Percentiles rank a stretch among this genome's conserved stretches.
These are phyloP conservation scores for Isaurus tuberculatus DNA, from an alignment of 92 coral and sea anemone species.

Conservation along the genomic window DNA sequence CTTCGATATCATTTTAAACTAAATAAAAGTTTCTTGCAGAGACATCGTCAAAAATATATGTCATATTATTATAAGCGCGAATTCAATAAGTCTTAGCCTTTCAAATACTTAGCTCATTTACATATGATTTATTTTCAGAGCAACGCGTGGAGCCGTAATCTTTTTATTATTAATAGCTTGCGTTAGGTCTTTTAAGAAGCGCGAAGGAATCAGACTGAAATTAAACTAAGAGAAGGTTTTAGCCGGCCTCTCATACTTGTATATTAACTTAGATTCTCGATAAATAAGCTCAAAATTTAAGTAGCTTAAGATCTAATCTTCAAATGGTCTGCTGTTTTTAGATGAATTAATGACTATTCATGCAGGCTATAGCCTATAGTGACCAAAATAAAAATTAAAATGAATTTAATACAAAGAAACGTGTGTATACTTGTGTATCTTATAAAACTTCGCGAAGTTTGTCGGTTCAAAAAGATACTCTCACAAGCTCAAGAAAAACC, in stretches of 20 bases:
- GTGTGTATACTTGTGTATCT: too few relatives aligned
- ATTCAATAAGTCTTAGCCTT: neutral
- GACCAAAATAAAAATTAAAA: neutral
- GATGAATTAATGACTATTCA: neutral
- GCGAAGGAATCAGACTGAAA: neutral
- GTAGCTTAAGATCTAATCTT: neutral
- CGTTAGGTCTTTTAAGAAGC: neutral
- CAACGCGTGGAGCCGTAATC: neutral
- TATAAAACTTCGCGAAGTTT: too few relatives aligned
- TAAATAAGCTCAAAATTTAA: neutral
- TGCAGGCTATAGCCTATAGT: neutral
- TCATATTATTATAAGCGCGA: neutral
- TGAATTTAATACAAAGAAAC: too few relatives aligned
- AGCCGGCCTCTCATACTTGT: neutral
- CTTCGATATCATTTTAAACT: neutral
- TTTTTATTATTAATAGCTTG: neutral
- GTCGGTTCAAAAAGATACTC: too few relatives aligned
- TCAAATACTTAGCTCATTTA: neutral
- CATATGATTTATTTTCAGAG: neutral
- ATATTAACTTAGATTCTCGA: neutral
- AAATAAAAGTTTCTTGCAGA: conserved; percentile 7
- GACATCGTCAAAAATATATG: neutral
- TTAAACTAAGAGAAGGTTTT: neutral
- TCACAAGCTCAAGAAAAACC: too few relatives aligned
- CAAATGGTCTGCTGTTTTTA: neutral